Base-by-base conservation (phyloP, 2,888 invertebrate species). In the Thysanoteuthis rhombus region DNA sequence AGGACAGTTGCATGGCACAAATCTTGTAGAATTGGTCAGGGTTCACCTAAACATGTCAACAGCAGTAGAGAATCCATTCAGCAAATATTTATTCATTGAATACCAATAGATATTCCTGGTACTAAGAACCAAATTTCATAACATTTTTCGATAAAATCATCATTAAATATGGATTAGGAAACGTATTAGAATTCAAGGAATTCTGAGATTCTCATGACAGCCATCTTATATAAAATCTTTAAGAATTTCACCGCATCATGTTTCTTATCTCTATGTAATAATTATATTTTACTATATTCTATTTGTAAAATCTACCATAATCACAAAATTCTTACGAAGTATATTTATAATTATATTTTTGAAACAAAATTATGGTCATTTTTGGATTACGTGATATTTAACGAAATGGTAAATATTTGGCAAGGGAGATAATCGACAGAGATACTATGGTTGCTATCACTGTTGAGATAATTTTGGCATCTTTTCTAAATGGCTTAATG, bases 1-100 rank as follows among this genome's bases (percentile, higher is more conserved):
- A 93, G 94, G 93, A 93, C 93, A 95, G 94, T 93, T 97, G 97
- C 96, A 98, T 98, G 96, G 98, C 98, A 97, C 99, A 99, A 75
- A 98, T 98, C 96, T 98, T 97, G 95, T 98, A 98, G 97, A 97
- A 98, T 32, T 96, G 95, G 25, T 95, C 94, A 42, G 98, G 97
- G 94, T 97, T 96, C 28, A 0, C 98, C 97, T 96, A 93, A 16
- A 94, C 93, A 52, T 36, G 6, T 39, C 93, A 38, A 36, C 38
- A 39, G 12, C 12, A 16, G 28, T 25, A 19, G 1, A 91, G 2
- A 91, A 91, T 39, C 40, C 40, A 12, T 25, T 75, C 10, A 36
- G 36, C 36, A 75, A 6, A n/a, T 75, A n/a, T n/a, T 32, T 75
- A n/a, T 12, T 8, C 6, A n/a, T 75, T 75, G n/a, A 75, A 75